phyloP scores from a whole-genome alignment of 2,113 vertebrate species.

The Pelobates fuscus region DNA sequence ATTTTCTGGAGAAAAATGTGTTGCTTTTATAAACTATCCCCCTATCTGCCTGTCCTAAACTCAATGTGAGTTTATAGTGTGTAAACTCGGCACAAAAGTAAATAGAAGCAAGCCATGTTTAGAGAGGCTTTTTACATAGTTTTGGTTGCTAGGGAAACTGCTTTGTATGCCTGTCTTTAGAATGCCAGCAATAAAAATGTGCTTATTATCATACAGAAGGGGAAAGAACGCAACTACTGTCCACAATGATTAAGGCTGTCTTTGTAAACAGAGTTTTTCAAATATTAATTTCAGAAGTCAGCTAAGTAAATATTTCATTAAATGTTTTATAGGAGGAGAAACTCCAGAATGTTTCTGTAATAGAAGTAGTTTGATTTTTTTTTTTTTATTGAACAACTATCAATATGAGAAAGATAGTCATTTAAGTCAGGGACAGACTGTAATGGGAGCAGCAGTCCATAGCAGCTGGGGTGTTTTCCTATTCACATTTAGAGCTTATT shows the following conservation, averaged over 20 bases:
- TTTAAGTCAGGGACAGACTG: too few species aligned
- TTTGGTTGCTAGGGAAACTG: slow-evolving; percentile 46
- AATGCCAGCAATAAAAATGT: neutral
- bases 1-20: slow-evolving; percentile 24
- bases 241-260: slow-evolving; percentile 3
- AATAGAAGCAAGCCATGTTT: slow-evolving; percentile 32
- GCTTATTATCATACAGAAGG: neutral
- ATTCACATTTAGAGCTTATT: too few species aligned
- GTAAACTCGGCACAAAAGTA: slow-evolving; percentile 29
- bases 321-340: neutral
- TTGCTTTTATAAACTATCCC: neutral
- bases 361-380: too few species aligned
- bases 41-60: slow-evolving; percentile 31
- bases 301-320: neutral
- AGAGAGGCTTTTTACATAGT: slow-evolving; percentile 16
- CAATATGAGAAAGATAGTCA: too few species aligned
- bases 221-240: neutral
- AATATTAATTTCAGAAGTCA: slow-evolving; percentile 4
- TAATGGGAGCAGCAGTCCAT: too few species aligned
- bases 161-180: slow-evolving; percentile 12
- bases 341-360: neutral
- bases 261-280: neutral
- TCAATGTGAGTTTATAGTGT: slow-evolving; percentile 29
- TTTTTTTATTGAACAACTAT: too few species aligned
- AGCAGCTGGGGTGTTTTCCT: too few species aligned